These are phyloP conservation scores for Dipodomys spectabilis DNA, from an alignment of 2,113 vertebrate genomes.

Conservation along the genomic window DNA sequence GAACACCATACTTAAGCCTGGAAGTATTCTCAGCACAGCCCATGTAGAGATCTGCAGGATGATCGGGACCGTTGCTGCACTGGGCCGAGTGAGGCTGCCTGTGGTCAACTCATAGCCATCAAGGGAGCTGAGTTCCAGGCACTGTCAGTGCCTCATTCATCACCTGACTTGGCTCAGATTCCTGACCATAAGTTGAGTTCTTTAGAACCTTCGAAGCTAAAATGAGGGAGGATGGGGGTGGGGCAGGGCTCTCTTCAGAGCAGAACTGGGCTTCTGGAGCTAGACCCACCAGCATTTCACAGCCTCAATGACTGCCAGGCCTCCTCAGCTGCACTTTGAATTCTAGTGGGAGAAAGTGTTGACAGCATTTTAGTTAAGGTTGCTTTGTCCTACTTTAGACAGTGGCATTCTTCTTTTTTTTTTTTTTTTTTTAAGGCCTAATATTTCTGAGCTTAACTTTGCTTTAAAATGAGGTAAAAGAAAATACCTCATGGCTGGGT, in stretches of 20 bases:
- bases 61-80: fast-evolving
- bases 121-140: neutral
- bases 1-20: fast-evolving
- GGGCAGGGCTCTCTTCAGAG: neutral
- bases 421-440: no score
- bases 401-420: neutral
- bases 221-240: neutral
- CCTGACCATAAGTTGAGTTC: neutral
- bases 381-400: neutral
- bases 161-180: neutral
- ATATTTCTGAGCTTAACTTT: neutral
- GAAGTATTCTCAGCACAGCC: neutral
- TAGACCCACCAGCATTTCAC: neutral
- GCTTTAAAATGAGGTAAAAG: no score
- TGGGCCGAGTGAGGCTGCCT: neutral
- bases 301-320: neutral
- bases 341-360: neutral
- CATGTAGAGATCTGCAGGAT: neutral
- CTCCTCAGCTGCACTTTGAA: constrained; percentile 17
- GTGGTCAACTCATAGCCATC: neutral
- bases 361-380: neutral
- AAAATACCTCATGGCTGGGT: no score
- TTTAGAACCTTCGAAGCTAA: neutral
- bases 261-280: neutral
- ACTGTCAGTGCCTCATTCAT: neutral